A percentile compares a stretch with the other conserved stretches of the same genome.
These are phyloP conservation scores for Myzus persicae DNA, from an alignment of 1,140 invertebrate genomes.

Conservation along the genomic window DNA sequence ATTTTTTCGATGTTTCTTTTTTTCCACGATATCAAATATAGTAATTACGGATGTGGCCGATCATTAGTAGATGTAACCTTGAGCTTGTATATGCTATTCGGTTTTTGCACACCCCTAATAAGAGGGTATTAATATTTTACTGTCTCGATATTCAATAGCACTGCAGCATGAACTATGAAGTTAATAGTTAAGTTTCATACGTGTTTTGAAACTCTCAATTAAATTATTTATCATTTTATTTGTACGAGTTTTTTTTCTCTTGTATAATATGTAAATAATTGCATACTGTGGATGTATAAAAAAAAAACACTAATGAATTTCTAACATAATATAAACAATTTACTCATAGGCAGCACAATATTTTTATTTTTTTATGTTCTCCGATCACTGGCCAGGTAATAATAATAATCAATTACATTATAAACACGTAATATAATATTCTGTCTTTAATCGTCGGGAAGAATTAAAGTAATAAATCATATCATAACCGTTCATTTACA, in stretches of 20 bases:
- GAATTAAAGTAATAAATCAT: slow-evolving; percentile 19
- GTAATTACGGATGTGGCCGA: neutral
- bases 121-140: neutral
- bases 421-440: slow-evolving; percentile 15
- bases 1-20: neutral
- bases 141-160: neutral
- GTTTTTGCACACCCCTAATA: neutral
- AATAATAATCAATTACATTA: slow-evolving; percentile 27
- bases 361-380: neutral
- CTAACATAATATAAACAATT: neutral
- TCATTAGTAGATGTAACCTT: neutral
- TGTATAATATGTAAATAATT: slow-evolving; percentile 33
- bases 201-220: neutral
- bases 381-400: neutral
- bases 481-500: neutral
- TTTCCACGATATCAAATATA: neutral
- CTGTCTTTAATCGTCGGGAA: neutral
- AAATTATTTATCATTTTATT: neutral
- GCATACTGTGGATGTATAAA: neutral
- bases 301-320: slow-evolving; percentile 25
- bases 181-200: neutral
- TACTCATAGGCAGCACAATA: neutral
- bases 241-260: neutral
- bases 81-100: neutral
- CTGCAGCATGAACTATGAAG: neutral